Evolutionary conservation across 2,113 vertebrate genomes (phyloP).

Genomic region (Lepus timidus): DNA sequence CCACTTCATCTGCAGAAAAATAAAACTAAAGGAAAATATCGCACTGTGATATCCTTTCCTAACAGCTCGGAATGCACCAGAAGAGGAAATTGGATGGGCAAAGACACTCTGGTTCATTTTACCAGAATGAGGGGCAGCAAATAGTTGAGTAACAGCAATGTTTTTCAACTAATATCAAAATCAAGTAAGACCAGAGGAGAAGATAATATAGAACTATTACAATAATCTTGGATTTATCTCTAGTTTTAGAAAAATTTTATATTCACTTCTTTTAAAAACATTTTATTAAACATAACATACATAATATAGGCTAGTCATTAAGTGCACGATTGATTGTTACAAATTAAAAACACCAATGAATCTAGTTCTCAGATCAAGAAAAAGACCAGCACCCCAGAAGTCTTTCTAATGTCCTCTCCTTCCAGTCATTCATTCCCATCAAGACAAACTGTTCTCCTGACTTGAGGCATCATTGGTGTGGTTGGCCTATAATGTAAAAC

Average conservation of each 20-base stretch:
- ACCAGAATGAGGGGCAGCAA: background rate
- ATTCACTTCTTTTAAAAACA: conserved; percentile 31
- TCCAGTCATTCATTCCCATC: background rate
- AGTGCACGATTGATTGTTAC: background rate
- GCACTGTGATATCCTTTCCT: background rate
- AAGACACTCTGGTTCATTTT: background rate
- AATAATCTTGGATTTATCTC: background rate
- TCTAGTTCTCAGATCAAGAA: background rate
- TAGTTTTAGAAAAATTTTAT: conserved; percentile 37
- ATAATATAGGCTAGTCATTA: background rate
- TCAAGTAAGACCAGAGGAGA: background rate
- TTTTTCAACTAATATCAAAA: conserved; percentile 32
- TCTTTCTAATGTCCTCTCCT: background rate
- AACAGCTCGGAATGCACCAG: background rate
- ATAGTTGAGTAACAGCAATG: background rate
- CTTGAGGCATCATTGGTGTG: background rate
- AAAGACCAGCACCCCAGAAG: background rate
- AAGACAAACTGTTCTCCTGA: background rate
- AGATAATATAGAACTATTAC: background rate
- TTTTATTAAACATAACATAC: conserved; percentile 27
- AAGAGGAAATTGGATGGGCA: background rate
- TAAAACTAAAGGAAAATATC: background rate
- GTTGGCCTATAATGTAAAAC: background rate
- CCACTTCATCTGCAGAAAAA: background rate
- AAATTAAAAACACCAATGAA: background rate